phyloP scores from a whole-genome alignment of 2,888 invertebrate species.

The Lithosia quadra region DNA sequence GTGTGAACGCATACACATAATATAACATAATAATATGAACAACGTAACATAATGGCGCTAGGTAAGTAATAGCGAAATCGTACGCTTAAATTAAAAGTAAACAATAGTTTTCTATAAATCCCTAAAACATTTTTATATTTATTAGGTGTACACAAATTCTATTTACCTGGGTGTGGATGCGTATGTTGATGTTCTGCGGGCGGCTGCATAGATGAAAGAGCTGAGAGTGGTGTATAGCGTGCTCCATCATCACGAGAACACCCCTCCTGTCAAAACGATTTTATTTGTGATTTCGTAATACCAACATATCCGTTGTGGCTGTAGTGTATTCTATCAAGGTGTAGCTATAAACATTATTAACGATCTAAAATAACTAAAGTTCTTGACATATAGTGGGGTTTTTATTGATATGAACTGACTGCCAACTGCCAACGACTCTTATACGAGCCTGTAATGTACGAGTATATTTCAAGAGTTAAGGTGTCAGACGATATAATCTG shows the following conservation, averaged over 20 bases:
- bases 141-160: slow-evolving; percentile 12
- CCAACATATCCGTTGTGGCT: background rate
- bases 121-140: background rate
- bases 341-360: background rate
- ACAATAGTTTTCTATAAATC: no score
- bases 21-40: no score
- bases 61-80: no score
- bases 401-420: background rate
- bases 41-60: no score
- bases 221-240: slow-evolving; percentile 93
- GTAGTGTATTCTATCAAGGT: background rate
- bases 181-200: slow-evolving; percentile 84
- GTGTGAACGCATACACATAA: no score
- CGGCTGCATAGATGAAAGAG: slow-evolving; percentile 95
- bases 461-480: slow-evolving; percentile 72
- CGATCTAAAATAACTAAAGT: background rate
- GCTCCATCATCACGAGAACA: slow-evolving; percentile 78
- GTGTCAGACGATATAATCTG: slow-evolving; percentile 73
- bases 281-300: background rate
- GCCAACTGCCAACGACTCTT: no score
- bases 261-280: slow-evolving; percentile 69
- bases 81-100: no score
- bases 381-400: background rate
- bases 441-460: background rate
- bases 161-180: slow-evolving; percentile 88